phyloP scores from a whole-genome alignment of 2,113 vertebrate genomes.

The Lycaon pictus region DNA sequence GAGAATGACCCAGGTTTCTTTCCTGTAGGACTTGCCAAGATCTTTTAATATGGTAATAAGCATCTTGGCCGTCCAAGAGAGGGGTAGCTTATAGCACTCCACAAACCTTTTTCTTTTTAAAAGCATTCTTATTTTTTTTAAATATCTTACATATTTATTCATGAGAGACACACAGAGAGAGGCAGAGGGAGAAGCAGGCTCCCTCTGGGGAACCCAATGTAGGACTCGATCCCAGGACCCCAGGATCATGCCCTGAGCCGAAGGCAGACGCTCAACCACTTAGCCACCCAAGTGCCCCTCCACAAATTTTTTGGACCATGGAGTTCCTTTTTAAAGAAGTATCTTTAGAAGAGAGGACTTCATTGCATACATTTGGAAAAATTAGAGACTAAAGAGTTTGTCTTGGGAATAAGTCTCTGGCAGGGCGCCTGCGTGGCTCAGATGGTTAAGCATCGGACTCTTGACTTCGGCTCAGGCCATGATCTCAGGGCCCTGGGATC shows the following conservation, averaged over 20 bases:
- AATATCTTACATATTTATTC: no score
- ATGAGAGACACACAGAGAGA: no score
- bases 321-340: not conserved
- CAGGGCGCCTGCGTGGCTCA: not conserved
- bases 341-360: not conserved
- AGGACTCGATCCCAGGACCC: no score
- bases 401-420: slow-evolving; percentile 5
- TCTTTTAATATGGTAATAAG: not conserved
- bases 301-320: not conserved
- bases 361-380: not conserved
- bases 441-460: not conserved
- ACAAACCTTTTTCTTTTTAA: not conserved
- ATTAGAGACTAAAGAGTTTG: not conserved
- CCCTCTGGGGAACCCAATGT: no score
- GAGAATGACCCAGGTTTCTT: not conserved
- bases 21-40: not conserved
- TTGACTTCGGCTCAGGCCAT: not conserved
- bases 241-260: no score
- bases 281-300: not conserved
- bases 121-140: no score
- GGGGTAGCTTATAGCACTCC: not conserved
- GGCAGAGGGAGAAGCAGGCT: no score
- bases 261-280: no score
- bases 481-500: not conserved
- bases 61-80: not conserved